A percentile compares a stretch with the other conserved stretches of the same genome.
Evolutionary conservation across 2,113 vertebrate species (phyloP).

Genomic region (Toxostoma redivivum): DNA sequence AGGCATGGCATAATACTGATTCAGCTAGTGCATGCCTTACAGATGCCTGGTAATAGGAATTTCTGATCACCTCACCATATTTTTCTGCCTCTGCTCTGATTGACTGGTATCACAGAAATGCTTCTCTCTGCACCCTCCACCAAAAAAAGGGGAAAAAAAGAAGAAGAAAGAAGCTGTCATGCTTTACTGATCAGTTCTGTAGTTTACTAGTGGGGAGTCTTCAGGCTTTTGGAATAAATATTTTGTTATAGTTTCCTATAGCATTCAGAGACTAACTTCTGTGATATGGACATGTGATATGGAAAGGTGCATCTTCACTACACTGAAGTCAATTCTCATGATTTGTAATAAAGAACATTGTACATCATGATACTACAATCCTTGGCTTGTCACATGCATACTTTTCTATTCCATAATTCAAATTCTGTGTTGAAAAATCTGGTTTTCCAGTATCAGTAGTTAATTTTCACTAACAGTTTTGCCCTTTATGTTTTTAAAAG

Average conservation of each 20-base stretch:
- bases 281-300: neutral
- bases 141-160: accelerated
- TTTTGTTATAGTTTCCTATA: neutral
- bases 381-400: neutral
- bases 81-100: neutral
- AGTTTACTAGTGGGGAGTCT: neutral
- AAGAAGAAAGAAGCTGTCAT: neutral
- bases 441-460: neutral
- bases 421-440: neutral
- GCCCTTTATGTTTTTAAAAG: neutral
- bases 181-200: neutral
- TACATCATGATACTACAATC: neutral
- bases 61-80: neutral
- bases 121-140: no score
- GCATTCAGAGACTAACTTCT: neutral
- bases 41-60: neutral
- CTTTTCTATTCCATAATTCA: neutral
- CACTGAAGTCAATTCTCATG: neutral
- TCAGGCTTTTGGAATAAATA: neutral
- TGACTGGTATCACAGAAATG: neutral
- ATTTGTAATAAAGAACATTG: neutral
- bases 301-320: neutral
- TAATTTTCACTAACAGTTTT: neutral
- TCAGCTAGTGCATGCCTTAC: neutral
- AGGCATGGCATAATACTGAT: neutral